Evolutionary conservation across 1,140 invertebrate genomes (phyloP).

Genomic region (Uloborus diversus): DNA sequence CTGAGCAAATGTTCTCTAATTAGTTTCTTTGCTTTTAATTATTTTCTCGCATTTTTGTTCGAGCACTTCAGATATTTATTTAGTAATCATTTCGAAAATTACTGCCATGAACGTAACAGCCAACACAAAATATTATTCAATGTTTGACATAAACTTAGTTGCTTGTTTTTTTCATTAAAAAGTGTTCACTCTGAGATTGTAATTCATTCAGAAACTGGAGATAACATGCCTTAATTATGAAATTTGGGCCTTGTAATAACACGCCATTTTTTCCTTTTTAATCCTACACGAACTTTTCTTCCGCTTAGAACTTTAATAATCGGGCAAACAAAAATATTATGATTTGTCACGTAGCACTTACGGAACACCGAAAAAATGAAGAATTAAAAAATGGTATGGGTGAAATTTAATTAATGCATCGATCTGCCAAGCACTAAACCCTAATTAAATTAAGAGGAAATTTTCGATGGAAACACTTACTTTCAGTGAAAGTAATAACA

Average conservation of each 20-base stretch:
- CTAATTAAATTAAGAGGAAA: constrained; percentile 43
- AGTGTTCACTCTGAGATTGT: too few relatives aligned
- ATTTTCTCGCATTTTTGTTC: too few relatives aligned
- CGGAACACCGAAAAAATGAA: background rate
- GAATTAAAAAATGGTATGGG: background rate
- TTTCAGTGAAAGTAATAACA: constrained; percentile 23
- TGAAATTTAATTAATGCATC: constrained; percentile 44
- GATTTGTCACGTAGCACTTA: constrained; percentile 10
- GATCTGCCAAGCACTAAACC: constrained; percentile 26
- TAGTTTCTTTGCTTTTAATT: too few relatives aligned
- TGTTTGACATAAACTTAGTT: too few relatives aligned
- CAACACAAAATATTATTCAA: too few relatives aligned
- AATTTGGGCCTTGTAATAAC: constrained; percentile 10
- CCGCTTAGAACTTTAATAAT: constrained; percentile 1
- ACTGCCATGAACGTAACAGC: too few relatives aligned
- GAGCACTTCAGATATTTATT: too few relatives aligned
- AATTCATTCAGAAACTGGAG: too few relatives aligned
- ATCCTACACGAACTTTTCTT: background rate
- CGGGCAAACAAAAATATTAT: constrained; percentile 35
- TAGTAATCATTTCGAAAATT: too few relatives aligned
- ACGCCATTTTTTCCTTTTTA: background rate
- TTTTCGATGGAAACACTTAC: constrained; percentile 21
- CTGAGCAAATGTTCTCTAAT: too few relatives aligned
- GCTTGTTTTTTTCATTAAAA: too few relatives aligned
- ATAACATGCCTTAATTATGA: constrained; percentile 1